Evolutionary conservation across 2,888 invertebrate species (phyloP), one percentile per base, ranked within the genome.

Genomic region (Hecatera dysodea): DNA sequence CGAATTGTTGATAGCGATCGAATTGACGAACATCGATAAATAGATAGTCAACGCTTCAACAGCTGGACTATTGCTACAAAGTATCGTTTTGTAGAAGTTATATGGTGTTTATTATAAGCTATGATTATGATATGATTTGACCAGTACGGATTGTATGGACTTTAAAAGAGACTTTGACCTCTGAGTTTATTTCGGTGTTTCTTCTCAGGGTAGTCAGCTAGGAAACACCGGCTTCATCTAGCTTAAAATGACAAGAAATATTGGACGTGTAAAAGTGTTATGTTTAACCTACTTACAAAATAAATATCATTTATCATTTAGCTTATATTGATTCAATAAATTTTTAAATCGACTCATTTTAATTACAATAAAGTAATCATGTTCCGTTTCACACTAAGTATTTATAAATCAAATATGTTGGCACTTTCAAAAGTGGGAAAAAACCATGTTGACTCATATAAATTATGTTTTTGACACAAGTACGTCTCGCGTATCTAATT

Each of bases 401-500:
- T 68, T 36, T 50, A 46, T 17, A 0, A 27, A 33, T 9, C 15
- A 12, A 33, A 17, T 53, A 33, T n/a, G 12, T 2, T 19, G 17
- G 12, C 15, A 15, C 15, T 12, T 44, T 5, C 17, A 0, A 2
- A 4, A 24, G 2, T 0, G 1, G 0, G 44, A 75, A 60, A 60
- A 29, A 39, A 2, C 0, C 12, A 12, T 19, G 7, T 19, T 63
- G 29, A 12, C 9, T 46, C 48, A 67, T 59, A 50, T 27, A 39
- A n/a, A 60, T 75, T 46, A 39, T 39, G 1, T 70, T 60, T 55
- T 60, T 69, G 55, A 61, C 44, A 61, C 44, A 42, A 70, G 39
- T 42, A 55, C 50, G 61, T 60, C 72, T 52, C 29, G 67, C 56
- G 72, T 86, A 80, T 81, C 80, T 53, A 83, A 84, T 84, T 65